These are phyloP conservation scores for Mionectes olivaceus DNA, from an alignment of 2,797 vertebrate genomes.

Conservation along the genomic window DNA sequence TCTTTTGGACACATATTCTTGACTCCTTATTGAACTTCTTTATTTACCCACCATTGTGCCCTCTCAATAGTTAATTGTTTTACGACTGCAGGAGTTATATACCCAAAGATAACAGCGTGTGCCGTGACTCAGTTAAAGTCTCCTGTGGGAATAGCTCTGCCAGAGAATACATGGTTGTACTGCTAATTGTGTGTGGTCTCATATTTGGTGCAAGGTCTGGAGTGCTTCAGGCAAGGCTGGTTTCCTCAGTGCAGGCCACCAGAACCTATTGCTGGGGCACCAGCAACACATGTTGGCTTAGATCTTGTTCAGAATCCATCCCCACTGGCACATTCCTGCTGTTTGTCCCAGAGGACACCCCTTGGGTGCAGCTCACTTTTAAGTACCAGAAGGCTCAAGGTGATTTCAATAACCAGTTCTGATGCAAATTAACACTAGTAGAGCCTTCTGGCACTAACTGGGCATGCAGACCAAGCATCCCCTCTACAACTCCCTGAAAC, in stretches of 20 bases:
- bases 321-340: neutral
- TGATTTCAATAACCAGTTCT: neutral
- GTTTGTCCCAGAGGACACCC: neutral
- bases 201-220: neutral
- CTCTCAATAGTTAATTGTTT: neutral
- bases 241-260: neutral
- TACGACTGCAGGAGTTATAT: neutral
- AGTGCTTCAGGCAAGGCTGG: neutral
- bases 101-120: neutral
- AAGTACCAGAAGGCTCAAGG: neutral
- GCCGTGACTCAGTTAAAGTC: neutral
- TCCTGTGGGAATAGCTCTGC: neutral
- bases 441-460: neutral
- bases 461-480: neutral
- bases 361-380: neutral
- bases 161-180: neutral
- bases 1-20: neutral
- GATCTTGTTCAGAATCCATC: neutral
- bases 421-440: neutral
- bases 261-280: neutral
- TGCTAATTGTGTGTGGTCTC: neutral
- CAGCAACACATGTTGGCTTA: neutral
- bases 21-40: neutral
- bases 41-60: neutral
- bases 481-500: neutral